These are phyloP conservation scores for Cryptocephalus moraei DNA, from an alignment of 2,888 invertebrate genomes.

Conservation along the genomic window DNA sequence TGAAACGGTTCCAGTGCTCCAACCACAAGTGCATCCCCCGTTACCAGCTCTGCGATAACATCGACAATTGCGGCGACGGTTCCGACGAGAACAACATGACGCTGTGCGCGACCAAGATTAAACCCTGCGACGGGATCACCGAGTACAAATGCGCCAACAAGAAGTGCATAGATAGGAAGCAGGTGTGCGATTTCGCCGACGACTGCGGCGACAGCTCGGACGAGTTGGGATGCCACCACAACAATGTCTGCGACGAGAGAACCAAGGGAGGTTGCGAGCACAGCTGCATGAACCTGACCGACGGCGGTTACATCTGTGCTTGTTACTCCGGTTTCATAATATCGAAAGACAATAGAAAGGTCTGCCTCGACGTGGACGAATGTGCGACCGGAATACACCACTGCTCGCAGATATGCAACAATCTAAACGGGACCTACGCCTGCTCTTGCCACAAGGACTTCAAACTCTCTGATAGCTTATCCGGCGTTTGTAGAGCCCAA, in stretches of 20 bases:
- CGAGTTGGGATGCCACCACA: slow-evolving; percentile 78
- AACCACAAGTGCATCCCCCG: slow-evolving; percentile 80
- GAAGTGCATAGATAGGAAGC: slow-evolving; percentile 67
- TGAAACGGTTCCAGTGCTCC: slow-evolving; percentile 78
- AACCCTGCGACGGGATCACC: slow-evolving; percentile 63
- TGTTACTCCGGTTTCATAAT: slow-evolving; percentile 83
- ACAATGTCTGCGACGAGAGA: slow-evolving; percentile 47
- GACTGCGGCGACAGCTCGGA: slow-evolving; percentile 88
- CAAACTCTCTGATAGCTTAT: slow-evolving; percentile 59
- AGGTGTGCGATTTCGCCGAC: slow-evolving; percentile 80
- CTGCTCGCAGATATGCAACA: slow-evolving; percentile 89
- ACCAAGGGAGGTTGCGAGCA: slow-evolving; percentile 82
- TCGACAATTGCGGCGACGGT: slow-evolving; percentile 90
- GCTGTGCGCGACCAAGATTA: slow-evolving; percentile 64
- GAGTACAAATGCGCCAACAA: slow-evolving; percentile 86
- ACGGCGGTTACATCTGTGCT: slow-evolving; percentile 80
- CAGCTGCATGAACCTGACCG: slow-evolving; percentile 76
- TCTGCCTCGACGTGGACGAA: slow-evolving; percentile 84
- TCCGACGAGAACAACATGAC: slow-evolving; percentile 95
- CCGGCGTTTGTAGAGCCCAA: slow-evolving; percentile 72
- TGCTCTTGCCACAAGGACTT: slow-evolving; percentile 84
- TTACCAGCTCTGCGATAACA: slow-evolving; percentile 83
- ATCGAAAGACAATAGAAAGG: slow-evolving; percentile 67
- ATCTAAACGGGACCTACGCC: slow-evolving; percentile 80
- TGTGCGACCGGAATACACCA: slow-evolving; percentile 72